Evolutionary conservation across 2,888 invertebrate species (phyloP).

Genomic region (Caenorhabditis sulstoni): DNA sequence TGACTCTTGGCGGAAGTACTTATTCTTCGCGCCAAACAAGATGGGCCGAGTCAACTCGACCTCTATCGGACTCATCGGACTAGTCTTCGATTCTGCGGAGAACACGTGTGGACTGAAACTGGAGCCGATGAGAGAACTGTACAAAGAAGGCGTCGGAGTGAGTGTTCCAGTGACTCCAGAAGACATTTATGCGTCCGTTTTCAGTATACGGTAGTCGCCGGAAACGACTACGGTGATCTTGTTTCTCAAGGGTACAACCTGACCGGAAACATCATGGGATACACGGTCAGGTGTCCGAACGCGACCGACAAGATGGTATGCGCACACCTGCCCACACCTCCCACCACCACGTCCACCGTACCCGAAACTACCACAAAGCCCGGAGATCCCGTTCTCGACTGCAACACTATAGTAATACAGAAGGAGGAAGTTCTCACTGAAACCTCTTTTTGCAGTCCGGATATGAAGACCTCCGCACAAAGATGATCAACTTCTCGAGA

Average conservation of each 20-base stretch:
- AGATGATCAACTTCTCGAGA: slow-evolving; percentile 13
- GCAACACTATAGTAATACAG: not conserved
- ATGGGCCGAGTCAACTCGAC: not conserved
- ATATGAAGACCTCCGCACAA: slow-evolving; percentile 6
- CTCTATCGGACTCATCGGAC: not conserved
- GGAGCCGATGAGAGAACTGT: slow-evolving; percentile 19
- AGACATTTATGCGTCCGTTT: not conserved
- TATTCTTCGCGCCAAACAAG: slow-evolving; percentile 3
- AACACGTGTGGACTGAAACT: slow-evolving; percentile 24
- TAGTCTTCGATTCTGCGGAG: not conserved
- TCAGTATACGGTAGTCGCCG: slow-evolving; percentile 17
- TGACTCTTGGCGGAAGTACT: slow-evolving; percentile 5
- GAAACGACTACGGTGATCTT: slow-evolving; percentile 5
- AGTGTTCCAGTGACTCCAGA: not conserved
- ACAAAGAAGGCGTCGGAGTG: slow-evolving; percentile 23
- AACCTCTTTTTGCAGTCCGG: too few species aligned
- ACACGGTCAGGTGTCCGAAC: slow-evolving; percentile 18
- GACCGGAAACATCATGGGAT: slow-evolving; percentile 34
- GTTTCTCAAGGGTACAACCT: slow-evolving; percentile 3
- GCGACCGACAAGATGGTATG: slow-evolving; percentile 10
- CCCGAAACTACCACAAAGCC: not conserved
- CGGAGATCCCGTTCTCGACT: not conserved
- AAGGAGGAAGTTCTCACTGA: too few species aligned
- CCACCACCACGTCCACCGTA: not conserved
- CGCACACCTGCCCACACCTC: not conserved